phyloP scores from a whole-genome alignment of 1,140 invertebrate species.

The Patella vulgata region DNA sequence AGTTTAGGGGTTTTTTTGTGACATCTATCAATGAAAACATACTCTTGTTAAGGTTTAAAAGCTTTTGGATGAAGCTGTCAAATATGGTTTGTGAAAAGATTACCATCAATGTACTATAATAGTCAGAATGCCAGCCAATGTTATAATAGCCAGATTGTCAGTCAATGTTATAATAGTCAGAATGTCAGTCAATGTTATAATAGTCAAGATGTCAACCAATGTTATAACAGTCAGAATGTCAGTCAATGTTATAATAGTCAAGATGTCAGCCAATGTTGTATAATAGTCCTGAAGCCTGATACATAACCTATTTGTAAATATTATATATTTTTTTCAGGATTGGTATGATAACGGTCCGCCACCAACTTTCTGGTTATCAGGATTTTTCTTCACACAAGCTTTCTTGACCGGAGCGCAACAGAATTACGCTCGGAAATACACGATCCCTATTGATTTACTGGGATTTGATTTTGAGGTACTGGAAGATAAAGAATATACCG shows the following conservation, averaged over 20 bases:
- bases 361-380: slow-evolving; percentile 62
- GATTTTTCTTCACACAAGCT: slow-evolving; percentile 67
- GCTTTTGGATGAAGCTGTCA: background rate
- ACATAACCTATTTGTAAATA: background rate
- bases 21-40: background rate
- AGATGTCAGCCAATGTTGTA: background rate
- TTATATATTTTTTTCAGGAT: slow-evolving; percentile 42
- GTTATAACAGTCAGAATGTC: no score
- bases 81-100: no score
- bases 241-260: background rate
- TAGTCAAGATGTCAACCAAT: no score
- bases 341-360: slow-evolving; percentile 66
- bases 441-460: slow-evolving; percentile 68
- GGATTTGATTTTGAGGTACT: slow-evolving; percentile 66
- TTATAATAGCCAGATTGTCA: no score
- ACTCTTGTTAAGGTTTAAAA: background rate
- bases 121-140: no score
- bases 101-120: no score
- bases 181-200: no score
- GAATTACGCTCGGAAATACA: slow-evolving; percentile 68
- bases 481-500: slow-evolving; percentile 64
- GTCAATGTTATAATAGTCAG: no score
- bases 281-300: background rate
- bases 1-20: background rate
- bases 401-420: slow-evolving; percentile 68